Conservation (phyloP, 2,113 vertebrate genomes). For the Anseranas semipalmata region DNA sequence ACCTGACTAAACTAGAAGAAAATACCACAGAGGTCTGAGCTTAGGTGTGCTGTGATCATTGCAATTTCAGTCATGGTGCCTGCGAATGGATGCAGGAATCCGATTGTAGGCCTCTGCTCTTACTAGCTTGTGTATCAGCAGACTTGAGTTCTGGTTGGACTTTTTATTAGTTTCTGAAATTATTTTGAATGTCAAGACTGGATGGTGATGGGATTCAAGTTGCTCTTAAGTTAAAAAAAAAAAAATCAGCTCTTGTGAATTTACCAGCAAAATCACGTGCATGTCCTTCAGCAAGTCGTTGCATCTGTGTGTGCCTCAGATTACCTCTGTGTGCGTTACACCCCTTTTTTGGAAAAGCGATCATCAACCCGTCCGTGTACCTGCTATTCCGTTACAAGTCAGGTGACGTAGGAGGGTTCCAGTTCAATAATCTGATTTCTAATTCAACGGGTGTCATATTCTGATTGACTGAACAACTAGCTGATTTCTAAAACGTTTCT, state of each 20-base stretch:
- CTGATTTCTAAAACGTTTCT: neutral
- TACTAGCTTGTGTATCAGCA: neutral
- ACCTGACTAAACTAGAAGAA: neutral
- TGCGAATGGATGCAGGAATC: neutral
- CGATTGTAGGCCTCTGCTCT: neutral
- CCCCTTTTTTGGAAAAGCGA: neutral
- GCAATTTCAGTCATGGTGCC: neutral
- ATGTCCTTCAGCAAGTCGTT: neutral
- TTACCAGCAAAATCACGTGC: neutral
- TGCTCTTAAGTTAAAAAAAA: neutral
- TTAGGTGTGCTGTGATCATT: neutral
- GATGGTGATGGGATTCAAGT: neutral
- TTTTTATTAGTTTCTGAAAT: neutral
- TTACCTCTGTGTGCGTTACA: rapidly evolving
- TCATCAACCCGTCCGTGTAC: rapidly evolving
- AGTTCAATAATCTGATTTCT: neutral
- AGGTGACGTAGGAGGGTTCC: neutral
- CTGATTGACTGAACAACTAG: neutral
- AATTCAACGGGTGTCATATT: neutral
- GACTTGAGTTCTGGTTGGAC: neutral
- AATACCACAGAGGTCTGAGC: neutral
- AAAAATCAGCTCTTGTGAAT: neutral
- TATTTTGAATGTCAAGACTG: neutral
- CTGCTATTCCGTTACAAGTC: neutral
- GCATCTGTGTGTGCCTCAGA: neutral